These are phyloP conservation scores for Tanypteryx hageni DNA, from an alignment of 2,888 invertebrate genomes.

Conservation along the genomic window DNA sequence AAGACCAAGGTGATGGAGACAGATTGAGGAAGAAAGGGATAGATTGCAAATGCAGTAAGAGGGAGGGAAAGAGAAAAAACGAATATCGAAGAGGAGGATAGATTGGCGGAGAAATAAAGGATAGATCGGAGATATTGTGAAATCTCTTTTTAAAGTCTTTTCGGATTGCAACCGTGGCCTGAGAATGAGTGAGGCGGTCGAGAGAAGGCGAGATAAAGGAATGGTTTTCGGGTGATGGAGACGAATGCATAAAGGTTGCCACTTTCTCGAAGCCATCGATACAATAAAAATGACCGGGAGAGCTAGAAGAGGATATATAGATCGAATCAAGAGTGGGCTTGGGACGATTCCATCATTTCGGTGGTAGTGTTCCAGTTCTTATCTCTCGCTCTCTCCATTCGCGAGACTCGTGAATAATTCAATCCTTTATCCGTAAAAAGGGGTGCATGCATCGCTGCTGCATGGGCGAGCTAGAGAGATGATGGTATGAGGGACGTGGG, in stretches of 20 bases:
- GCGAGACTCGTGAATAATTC: not conserved
- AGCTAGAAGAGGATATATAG: no score
- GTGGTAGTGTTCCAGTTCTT: not conserved
- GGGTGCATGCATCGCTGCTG: not conserved
- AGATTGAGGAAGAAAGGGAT: not conserved
- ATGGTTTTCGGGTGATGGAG: not conserved
- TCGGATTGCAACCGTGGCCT: not conserved
- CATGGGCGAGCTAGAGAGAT: not conserved
- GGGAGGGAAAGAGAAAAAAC: not conserved
- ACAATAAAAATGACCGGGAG: no score
- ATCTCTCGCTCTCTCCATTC: not conserved
- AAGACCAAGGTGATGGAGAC: no score
- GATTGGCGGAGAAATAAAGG: not conserved
- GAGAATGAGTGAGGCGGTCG: not conserved
- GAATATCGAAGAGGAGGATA: not conserved
- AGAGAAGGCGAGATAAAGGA: not conserved
- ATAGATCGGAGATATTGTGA: not conserved
- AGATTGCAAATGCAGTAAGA: not conserved
- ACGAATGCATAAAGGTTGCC: no score
- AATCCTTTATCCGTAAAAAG: slow-evolving; percentile 23
- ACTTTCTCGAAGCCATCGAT: no score
- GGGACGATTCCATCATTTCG: not conserved
- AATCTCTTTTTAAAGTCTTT: not conserved
- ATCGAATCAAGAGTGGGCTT: not conserved
- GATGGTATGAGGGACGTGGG: no score